Base-by-base conservation (phyloP, 2,888 invertebrate genomes). In the Drosophila falleni region DNA sequence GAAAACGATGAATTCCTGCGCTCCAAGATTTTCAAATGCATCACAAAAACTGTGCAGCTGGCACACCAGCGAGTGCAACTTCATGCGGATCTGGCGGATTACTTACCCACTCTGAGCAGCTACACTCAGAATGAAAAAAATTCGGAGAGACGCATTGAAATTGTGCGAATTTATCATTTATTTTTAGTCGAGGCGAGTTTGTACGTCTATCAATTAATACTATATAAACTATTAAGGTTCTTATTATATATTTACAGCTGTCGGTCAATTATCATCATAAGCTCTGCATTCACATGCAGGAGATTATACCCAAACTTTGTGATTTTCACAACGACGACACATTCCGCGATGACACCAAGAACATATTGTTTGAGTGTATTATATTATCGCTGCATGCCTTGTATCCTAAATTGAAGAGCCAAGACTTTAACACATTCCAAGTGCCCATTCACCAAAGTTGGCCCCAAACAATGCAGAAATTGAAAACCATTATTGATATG, bases 231-330 rank as follows among this genome's bases (percentile, higher is more conserved):
- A 8, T 11, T 15, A 19, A 16, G 0, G 42, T 19, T 31, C 5
- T 26, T 37, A 1, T 49, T 16, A 9, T 37, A 9, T 5, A 13
- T 37, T 37, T 41, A 26, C 19, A 91, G 91, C 80, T 91, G 6
- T 78, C 87, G 0, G 78, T 91, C 8, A 92, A 91, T 58, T 91
- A 90, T 73, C 92, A 91, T 51, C 72, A 88, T 15, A 68, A 78
- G 11, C 53, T 91, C 11, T 90, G 90, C 55, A 62, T 68, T 16
- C 80, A 87, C 8, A 71, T 91, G 26, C 91, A 91, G 55, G 76
- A 87, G 33, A 70, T 90, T n/a, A 42, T 92, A 23, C 91, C 91
- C 1, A 70, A 80, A 4, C 66, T 92, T 0, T 88, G 90, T 64
- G 86, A 83, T 19, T 90, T 81, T 53, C 89, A 91, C 61, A 85